Evolutionary conservation across 1,140 invertebrate species (phyloP), one percentile per base, ranked within the genome.

Genomic region (Drosophila punjabiensis): DNA sequence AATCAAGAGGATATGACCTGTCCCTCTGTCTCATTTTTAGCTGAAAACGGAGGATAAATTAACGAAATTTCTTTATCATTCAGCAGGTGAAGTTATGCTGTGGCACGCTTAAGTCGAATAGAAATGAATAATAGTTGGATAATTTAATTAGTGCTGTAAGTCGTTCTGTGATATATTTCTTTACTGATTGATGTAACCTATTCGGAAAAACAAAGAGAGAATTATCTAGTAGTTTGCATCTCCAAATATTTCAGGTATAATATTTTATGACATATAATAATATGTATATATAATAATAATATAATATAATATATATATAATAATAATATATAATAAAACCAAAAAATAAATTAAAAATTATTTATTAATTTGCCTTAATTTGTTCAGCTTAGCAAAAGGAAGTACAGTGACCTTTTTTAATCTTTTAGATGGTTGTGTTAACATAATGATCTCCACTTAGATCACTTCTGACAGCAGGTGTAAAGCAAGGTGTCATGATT

Each of bases 1-100:
- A 55, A 71, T 68, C 18, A 71, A 67, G 33, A 55, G 47, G 48
- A 37, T 32, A 35, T 24, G 13, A 20, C 18, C 67, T 10, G 10
- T 20, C 37, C 39, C 30, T 18, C 43, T 41, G 37, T 64, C 35
- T 18, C 16, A 16, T 32, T 65, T 39, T 43, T 33, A 5, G 11
- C 4, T 5, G 2, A 10, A 9, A 41, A 18, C 18, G 11, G 35
- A 39, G 37, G 18, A 16, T 14, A 16, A 18, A 39, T 64, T 32
- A 65, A 32, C 7, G 9, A 45, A 39, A 28, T 64, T 20, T 9
- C 14, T 11, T 56, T 10, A 35, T 37, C 33, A 18, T 5, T 2
- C 3, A n/a, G 20, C 8, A 35, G 32, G 32, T 18, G 13, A 7
- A 35, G 53, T 35, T 37, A 24, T 37, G 53, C 18, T 37, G 16